Conservation (phyloP, 2,797 vertebrate genomes). For the Microcaecilia unicolor region DNA sequence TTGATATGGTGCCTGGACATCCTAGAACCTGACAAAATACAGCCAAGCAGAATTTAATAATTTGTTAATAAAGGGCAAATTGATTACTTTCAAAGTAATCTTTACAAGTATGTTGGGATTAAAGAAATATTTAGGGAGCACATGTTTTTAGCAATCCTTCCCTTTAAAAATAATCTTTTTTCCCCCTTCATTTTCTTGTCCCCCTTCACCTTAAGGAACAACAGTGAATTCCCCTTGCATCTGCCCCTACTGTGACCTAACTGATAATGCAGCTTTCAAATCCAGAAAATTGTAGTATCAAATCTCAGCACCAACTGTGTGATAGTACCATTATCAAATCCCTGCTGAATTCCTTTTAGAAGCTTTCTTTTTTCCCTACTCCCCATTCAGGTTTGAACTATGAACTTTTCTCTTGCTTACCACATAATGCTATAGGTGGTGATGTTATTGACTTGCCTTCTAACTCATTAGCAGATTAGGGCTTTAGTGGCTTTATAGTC, state of each 20-base stretch:
- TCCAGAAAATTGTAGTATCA: conserved; percentile 41
- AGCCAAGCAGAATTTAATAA: no score
- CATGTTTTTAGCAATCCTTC: no score
- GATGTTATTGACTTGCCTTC: conserved; percentile 2
- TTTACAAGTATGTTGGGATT: no score
- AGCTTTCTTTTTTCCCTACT: conserved; percentile 1
- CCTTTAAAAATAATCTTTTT: no score
- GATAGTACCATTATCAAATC: conserved; percentile 14
- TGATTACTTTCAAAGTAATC: no score
- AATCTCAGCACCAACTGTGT: conserved; percentile 36
- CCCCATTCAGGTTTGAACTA: conserved; percentile 29
- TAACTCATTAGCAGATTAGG: no score
- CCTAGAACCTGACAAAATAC: no score
- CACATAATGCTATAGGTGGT: conserved; percentile 11
- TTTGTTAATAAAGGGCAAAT: no score
- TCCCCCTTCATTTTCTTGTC: conserved; percentile 6
- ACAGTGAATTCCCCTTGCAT: conserved; percentile 31
- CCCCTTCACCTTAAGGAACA: conserved; percentile 15
- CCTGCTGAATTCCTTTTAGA: conserved; percentile 18
- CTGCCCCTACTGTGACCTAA: conserved; percentile 48
- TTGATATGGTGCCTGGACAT: no score
- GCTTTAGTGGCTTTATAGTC: conserved; percentile 17
- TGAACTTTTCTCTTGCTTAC: conserved; percentile 4
- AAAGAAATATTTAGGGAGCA: no score
- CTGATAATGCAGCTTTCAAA: conserved; percentile 39